Conservation (phyloP, 1,140 invertebrate species). For the Diprion similis region DNA sequence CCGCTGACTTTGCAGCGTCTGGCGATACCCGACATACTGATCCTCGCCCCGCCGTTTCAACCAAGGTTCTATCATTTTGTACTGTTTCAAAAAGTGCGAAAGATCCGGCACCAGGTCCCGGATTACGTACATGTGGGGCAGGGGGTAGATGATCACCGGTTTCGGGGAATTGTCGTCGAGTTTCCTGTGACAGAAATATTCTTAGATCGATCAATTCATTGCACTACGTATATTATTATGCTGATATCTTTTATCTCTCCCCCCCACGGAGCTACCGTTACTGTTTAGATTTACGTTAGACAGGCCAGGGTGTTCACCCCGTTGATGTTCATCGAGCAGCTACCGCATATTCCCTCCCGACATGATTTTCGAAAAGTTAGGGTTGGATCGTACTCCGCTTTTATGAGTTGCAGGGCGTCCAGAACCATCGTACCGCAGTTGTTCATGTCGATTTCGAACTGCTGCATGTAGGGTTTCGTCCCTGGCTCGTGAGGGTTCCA, state of each 20-base stretch:
- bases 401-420: constrained; percentile 87
- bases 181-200: constrained; percentile 61
- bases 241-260: no score
- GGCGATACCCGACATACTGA: constrained; percentile 61
- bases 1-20: constrained; percentile 70
- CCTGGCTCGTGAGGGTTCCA: constrained; percentile 90
- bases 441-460: constrained; percentile 79
- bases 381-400: constrained; percentile 85
- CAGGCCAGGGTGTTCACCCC: constrained; percentile 88
- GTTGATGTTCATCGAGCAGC: constrained; percentile 89
- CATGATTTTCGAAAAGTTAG: constrained; percentile 85
- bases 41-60: constrained; percentile 75
- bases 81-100: constrained; percentile 87
- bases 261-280: no score
- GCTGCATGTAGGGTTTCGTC: constrained; percentile 75
- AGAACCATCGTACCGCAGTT: constrained; percentile 83
- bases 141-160: constrained; percentile 79
- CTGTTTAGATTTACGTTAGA: constrained; percentile 65
- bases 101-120: constrained; percentile 91
- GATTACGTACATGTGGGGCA: constrained; percentile 92
- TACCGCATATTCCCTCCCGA: constrained; percentile 90
- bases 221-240: background rate
- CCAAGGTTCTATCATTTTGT: constrained; percentile 86
- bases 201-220: background rate
- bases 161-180: constrained; percentile 60